A percentile compares a stretch with the other conserved stretches of the same genome.
These are phyloP conservation scores for Adelges cooleyi DNA, from an alignment of 1,140 invertebrate species.

Conservation along the genomic window DNA sequence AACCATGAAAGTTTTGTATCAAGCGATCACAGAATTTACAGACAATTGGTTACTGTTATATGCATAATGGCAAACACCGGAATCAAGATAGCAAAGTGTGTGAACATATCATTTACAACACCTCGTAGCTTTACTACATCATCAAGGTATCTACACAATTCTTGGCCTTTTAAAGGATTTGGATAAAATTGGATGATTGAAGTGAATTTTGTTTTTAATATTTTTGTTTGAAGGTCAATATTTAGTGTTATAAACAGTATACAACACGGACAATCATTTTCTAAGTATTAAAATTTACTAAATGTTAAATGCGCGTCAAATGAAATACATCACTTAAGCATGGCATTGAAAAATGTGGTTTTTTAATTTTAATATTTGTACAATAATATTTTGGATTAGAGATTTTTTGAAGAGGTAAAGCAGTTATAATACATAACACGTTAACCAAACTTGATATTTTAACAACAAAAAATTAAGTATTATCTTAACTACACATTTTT, in stretches of 20 bases:
- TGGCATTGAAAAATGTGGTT: neutral
- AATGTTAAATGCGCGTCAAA: neutral
- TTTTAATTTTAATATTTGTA: neutral
- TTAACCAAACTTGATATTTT: no score
- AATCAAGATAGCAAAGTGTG: constrained; percentile 8
- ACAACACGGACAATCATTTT: neutral
- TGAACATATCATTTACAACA: neutral
- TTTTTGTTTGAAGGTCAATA: constrained; percentile 24
- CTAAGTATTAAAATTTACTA: constrained; percentile 2
- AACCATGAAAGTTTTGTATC: constrained; percentile 17
- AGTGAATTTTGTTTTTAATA: constrained; percentile 17
- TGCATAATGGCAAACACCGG: neutral
- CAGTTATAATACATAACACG: no score
- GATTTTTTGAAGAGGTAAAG: no score
- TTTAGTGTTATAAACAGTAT: constrained; percentile 8
- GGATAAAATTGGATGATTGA: neutral
- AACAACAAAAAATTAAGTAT: no score
- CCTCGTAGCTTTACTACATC: constrained; percentile 2
- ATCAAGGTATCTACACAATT: constrained; percentile 6
- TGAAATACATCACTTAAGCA: no score
- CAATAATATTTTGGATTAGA: neutral
- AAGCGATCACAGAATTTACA: constrained; percentile 8
- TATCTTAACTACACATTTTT: no score
- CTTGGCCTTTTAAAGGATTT: neutral
- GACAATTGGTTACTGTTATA: neutral